Conservation (phyloP, 2,888 invertebrate genomes). For the Lordiphosa andalusiaca region DNA sequence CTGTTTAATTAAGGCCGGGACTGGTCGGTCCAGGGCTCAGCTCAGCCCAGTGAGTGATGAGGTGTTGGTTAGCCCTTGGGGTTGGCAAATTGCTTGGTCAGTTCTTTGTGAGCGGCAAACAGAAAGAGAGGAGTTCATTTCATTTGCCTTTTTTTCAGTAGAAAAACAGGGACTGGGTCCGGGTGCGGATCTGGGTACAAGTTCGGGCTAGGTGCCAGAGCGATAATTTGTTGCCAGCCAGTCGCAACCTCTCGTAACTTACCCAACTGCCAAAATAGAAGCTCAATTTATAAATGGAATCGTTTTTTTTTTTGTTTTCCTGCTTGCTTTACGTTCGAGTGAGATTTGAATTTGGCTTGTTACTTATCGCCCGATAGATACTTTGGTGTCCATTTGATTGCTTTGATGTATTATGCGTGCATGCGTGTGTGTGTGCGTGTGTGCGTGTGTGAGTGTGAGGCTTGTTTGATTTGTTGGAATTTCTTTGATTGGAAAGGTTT, state of each 20-base stretch:
- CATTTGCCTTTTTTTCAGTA: slow-evolving; percentile 31
- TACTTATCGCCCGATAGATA: slow-evolving; percentile 43
- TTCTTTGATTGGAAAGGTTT: slow-evolving; percentile 22
- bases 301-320: slow-evolving; percentile 9
- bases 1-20: slow-evolving; percentile 45
- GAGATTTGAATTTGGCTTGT: slow-evolving; percentile 40
- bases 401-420: slow-evolving; percentile 55
- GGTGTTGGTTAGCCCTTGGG: slow-evolving; percentile 47
- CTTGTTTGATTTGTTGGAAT: slow-evolving; percentile 49
- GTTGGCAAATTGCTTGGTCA: slow-evolving; percentile 47
- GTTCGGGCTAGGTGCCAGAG: slow-evolving; percentile 42
- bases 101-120: slow-evolving; percentile 42
- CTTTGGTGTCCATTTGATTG: slow-evolving; percentile 51
- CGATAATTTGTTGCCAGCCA: slow-evolving; percentile 52
- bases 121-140: slow-evolving; percentile 31
- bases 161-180: neutral
- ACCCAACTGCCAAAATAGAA: slow-evolving; percentile 40
- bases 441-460: neutral
- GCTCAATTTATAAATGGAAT: slow-evolving; percentile 50
- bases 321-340: slow-evolving; percentile 18
- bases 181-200: neutral
- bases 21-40: neutral
- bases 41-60: slow-evolving; percentile 36
- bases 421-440: neutral
- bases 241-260: slow-evolving; percentile 51